Base-by-base conservation (phyloP, 2,113 vertebrate genomes). In the Rhynchopsitta pachyrhyncha region DNA sequence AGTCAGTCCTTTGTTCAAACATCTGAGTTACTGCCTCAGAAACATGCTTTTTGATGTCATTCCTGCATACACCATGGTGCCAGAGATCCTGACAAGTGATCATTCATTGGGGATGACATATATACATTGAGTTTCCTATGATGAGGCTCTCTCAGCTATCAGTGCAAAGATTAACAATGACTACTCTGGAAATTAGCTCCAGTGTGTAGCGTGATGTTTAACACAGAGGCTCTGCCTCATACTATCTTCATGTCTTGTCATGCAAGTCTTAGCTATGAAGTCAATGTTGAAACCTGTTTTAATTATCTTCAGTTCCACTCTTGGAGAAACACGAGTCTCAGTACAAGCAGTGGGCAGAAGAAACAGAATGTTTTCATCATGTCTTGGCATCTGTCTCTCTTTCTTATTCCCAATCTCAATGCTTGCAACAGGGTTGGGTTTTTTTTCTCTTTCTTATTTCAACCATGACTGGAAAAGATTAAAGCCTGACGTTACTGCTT, bases 291-390 rank as follows among this genome's bases (percentile, higher is more conserved):
- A 88, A 78, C 17, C 47, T 79, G 57, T 17, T 89, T 49, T 31
- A 81, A 82, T 91, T 88, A 63, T 25, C 67, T 85, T 64, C 79
- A 78, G 39, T 88, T 91, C 71, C 66, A 27, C 57, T 70, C 47
- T 74, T 29, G 5, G 50, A 57, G 66, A 91, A 89, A 74, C 60
- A 25, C 13, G 44, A 80, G 27, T 67, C 82, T 91, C 25, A 2
- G 59, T 9, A 59, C 64, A 90, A 91, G 85, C 46, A 39, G 28
- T 0, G 0, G 16, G 46, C 68, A 88, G 81, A 82, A 89, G 71
- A 89, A 95, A 76, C 71, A 94, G 59, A 41, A 80, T 33, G 86
- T 95, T 94, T 95, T 87, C 90, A 74, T 93, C 88, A 90, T 50
- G 13, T 79, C 76, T 90, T 95, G 93, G 85, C 88, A 69, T 88